Evolutionary conservation across 2,888 invertebrate species (phyloP), one percentile per base, ranked within the genome.

Genomic region (Caenorhabditis becei): DNA sequence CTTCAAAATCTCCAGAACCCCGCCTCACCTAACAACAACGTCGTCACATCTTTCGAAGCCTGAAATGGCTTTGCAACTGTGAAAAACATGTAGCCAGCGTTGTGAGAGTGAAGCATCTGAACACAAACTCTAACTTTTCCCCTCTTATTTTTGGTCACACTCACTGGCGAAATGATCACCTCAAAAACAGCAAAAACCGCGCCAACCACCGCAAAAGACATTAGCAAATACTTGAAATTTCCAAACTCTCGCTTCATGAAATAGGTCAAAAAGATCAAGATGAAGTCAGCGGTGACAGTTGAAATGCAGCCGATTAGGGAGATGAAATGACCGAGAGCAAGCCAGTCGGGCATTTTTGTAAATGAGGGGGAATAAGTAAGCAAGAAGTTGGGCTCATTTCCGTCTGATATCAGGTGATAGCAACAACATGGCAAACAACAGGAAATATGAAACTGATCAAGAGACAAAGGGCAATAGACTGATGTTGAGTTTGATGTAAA

Each of bases 61-160:
- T 14, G 2, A 14, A 41, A 41, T 14, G 41, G 41, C 14, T 41
- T 41, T 2, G 14, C 41, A 41, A 14, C 14, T 14, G 41, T 41
- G 20, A 49, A 53, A 14, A 24, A 53, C 14, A 53, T 23, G 53
- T 53, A 53, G 16, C 53, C 53, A 26, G 53, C 53, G 24, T 53
- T 53, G 53, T 53, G 18, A 11, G 53, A 53, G 24, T 53, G 53
- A 7, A 53, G 2, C 14, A 18, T 24, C 53, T 53, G 53, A 53
- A 47, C n/a, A n/a, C n/a, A n/a, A n/a, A n/a, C n/a, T n/a, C n/a
- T n/a, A n/a, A n/a, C n/a, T n/a, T n/a, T n/a, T n/a, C n/a, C n/a
- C n/a, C n/a, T n/a, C n/a, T n/a, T 41, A 5, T 41, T 41, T 2
- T 41, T 41, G 11, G 11, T 2, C 14, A 41, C 7, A 11, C 41